A percentile compares a stretch with the other conserved stretches of the same genome.
Evolutionary conservation across 2,113 vertebrate species (phyloP).

Genomic region (Phoxinus phoxinus): DNA sequence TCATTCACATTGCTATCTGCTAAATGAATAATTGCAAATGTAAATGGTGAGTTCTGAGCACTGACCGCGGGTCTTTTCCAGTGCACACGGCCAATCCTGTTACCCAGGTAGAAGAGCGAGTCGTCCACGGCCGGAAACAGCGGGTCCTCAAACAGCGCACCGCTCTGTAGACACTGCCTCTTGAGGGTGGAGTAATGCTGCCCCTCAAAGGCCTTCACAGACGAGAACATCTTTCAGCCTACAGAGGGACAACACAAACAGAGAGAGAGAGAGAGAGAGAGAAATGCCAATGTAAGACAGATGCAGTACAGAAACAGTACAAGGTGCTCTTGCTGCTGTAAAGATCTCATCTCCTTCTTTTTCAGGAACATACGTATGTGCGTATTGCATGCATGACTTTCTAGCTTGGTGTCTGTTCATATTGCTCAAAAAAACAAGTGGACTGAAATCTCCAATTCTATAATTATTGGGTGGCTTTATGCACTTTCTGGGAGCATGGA

Average conservation of each 20-base stretch:
- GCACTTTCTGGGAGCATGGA: background rate
- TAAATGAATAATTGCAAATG: background rate
- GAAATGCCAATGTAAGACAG: constrained; percentile 2
- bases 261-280: background rate
- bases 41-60: background rate
- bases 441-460: background rate
- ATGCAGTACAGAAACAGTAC: background rate
- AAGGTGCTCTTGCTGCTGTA: background rate
- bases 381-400: background rate
- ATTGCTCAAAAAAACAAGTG: background rate
- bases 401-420: background rate
- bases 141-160: constrained; percentile 91
- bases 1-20: no score
- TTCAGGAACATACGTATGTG: background rate
- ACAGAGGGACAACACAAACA: constrained; percentile 38
- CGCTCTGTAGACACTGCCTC: constrained; percentile 86
- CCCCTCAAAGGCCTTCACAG: constrained; percentile 85
- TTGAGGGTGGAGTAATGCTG: constrained; percentile 90
- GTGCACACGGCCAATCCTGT: constrained; percentile 84
- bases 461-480: background rate
- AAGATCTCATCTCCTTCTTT: background rate
- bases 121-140: constrained; percentile 84
- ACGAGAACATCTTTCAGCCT: constrained; percentile 89
- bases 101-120: constrained; percentile 87
- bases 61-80: constrained; percentile 94